Percentiles rank a stretch among this genome's conserved stretches.
Evolutionary conservation across 2,113 vertebrate species (phyloP).

Genomic region (Lontra canadensis): DNA sequence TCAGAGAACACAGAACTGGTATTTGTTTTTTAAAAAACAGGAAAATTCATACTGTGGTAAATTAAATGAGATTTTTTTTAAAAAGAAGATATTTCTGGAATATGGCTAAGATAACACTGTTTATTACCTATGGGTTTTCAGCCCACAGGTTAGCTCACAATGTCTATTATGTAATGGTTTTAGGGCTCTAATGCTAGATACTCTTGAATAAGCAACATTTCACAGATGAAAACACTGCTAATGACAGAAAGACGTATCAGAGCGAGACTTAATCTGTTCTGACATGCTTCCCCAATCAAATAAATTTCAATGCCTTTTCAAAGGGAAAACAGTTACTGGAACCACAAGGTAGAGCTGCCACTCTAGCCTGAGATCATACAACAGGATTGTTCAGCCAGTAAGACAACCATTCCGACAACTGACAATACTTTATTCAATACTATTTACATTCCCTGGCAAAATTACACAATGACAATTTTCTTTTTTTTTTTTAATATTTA

Average conservation of each 20-base stretch:
- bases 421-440: not conserved
- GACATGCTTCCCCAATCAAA: not conserved
- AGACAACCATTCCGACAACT: not conserved
- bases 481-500: not conserved
- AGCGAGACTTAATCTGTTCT: not conserved
- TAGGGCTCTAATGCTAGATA: not conserved
- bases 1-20: not conserved
- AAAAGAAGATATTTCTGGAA: not conserved
- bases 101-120: not conserved
- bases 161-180: not conserved
- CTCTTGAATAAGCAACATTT: not conserved
- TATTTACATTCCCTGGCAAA: not conserved
- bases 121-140: not conserved
- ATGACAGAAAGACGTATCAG: not conserved
- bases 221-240: not conserved
- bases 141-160: not conserved
- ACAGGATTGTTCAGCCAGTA: not conserved
- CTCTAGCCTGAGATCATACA: not conserved
- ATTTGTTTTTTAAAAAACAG: not conserved
- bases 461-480: not conserved
- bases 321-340: not conserved
- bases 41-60: not conserved
- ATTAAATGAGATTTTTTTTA: not conserved
- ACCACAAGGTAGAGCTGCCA: not conserved
- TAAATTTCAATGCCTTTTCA: not conserved